These are phyloP conservation scores for Nemotelus nigrinus DNA, from an alignment of 2,888 invertebrate genomes.

Conservation along the genomic window DNA sequence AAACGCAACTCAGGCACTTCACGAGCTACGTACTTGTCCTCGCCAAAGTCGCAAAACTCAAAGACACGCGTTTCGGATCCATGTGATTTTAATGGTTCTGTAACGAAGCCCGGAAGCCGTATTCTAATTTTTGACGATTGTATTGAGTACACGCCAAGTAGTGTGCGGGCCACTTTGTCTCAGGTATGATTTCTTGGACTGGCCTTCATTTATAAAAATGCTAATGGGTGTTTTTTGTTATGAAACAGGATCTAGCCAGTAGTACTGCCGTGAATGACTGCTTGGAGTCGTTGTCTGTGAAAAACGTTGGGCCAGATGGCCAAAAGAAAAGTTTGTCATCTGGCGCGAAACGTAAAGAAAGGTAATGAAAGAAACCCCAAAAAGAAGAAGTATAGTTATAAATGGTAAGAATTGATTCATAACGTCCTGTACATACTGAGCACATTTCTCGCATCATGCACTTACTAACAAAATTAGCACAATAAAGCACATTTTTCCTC, in stretches of 20 bases:
- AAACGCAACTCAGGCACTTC: background rate
- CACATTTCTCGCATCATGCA: too few relatives aligned
- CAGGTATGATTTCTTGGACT: constrained; percentile 37
- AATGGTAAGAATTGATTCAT: background rate
- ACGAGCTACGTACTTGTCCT: constrained; percentile 6
- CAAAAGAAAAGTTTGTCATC: constrained; percentile 26
- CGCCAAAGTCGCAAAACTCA: constrained; percentile 17
- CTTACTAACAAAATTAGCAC: too few relatives aligned
- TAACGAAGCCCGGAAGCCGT: background rate
- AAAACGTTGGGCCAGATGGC: background rate
- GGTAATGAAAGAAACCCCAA: constrained; percentile 23
- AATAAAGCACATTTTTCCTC: too few relatives aligned
- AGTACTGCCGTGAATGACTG: constrained; percentile 25
- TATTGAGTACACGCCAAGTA: constrained; percentile 31
- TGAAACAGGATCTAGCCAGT: constrained; percentile 32
- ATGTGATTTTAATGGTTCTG: background rate
- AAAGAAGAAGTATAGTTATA: background rate
- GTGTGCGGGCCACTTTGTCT: background rate
- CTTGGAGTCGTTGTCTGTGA: constrained; percentile 24
- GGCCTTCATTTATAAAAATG: background rate
- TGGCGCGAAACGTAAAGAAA: constrained; percentile 46
- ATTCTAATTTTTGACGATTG: constrained; percentile 33
- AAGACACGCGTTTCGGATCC: background rate
- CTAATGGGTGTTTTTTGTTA: background rate
- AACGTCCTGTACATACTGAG: too few relatives aligned